Conservation (phyloP, 2,113 vertebrate species). For the Isurus oxyrinchus region DNA sequence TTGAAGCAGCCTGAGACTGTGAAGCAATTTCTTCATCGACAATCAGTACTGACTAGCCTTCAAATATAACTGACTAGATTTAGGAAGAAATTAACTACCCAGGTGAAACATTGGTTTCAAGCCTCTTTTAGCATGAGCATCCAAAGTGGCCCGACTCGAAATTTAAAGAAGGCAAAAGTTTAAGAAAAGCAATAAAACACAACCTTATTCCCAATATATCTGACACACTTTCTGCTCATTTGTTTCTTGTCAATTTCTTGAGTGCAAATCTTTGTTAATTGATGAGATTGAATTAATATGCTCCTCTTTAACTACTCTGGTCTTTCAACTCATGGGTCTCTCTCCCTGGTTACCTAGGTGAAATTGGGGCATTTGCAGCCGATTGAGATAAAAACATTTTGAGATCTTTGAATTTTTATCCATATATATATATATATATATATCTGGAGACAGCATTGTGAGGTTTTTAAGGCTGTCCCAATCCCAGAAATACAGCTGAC, state of each 20-base stretch:
- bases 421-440: no score
- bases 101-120: not conserved
- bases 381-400: not conserved
- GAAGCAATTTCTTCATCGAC: not conserved
- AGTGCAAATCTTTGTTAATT: no score
- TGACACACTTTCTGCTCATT: no score
- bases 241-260: no score
- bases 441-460: no score
- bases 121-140: not conserved
- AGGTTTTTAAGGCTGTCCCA: not conserved
- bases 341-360: not conserved
- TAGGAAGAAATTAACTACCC: not conserved
- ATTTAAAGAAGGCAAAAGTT: no score
- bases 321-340: not conserved
- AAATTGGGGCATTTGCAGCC: not conserved
- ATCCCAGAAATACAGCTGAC: not conserved
- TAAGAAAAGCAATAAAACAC: no score
- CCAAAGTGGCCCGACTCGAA: not conserved
- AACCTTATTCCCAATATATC: no score
- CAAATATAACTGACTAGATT: not conserved
- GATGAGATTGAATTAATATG: no score
- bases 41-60: not conserved
- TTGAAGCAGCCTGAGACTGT: not conserved
- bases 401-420: not conserved
- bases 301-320: not conserved